These are phyloP conservation scores for Pseudobourletiella spinata DNA, from an alignment of 1,140 invertebrate species.

Conservation along the genomic window DNA sequence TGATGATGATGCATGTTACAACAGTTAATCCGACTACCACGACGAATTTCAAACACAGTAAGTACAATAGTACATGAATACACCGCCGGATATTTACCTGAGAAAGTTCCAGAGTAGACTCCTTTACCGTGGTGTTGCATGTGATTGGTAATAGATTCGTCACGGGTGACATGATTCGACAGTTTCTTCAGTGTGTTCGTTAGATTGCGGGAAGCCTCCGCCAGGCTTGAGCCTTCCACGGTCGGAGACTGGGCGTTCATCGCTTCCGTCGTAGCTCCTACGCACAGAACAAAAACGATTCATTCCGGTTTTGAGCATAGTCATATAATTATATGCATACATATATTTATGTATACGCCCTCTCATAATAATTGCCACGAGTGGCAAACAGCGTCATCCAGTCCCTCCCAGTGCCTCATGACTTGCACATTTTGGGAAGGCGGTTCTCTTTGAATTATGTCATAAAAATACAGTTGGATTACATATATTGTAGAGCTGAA, in stretches of 20 bases:
- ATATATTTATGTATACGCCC: not conserved
- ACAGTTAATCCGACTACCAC: too few relatives aligned
- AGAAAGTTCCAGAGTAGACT: conserved; percentile 51
- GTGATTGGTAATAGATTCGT: conserved; percentile 42
- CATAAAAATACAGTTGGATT: too few relatives aligned
- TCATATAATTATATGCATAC: not conserved
- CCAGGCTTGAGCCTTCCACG: conserved; percentile 48
- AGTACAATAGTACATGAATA: too few relatives aligned
- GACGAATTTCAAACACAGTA: too few relatives aligned
- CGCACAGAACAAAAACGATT: too few relatives aligned
- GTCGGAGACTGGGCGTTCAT: conserved; percentile 11
- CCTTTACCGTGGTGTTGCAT: conserved; percentile 90
- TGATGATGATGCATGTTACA: too few relatives aligned
- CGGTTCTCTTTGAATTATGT: too few relatives aligned
- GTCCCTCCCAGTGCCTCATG: too few relatives aligned
- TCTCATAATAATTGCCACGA: not conserved
- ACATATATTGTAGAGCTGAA: too few relatives aligned
- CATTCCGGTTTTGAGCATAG: not conserved
- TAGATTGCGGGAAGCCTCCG: conserved; percentile 79
- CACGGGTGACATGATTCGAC: conserved; percentile 72
- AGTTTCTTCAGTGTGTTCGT: conserved; percentile 84
- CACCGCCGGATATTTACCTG: too few relatives aligned
- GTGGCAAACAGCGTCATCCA: too few relatives aligned
- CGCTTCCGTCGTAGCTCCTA: conserved; percentile 1
- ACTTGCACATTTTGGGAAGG: too few relatives aligned